Percentiles rank a stretch among this genome's conserved stretches.
phyloP scores from a whole-genome alignment of 2,113 vertebrate species.

The Chinchilla lanigera region DNA sequence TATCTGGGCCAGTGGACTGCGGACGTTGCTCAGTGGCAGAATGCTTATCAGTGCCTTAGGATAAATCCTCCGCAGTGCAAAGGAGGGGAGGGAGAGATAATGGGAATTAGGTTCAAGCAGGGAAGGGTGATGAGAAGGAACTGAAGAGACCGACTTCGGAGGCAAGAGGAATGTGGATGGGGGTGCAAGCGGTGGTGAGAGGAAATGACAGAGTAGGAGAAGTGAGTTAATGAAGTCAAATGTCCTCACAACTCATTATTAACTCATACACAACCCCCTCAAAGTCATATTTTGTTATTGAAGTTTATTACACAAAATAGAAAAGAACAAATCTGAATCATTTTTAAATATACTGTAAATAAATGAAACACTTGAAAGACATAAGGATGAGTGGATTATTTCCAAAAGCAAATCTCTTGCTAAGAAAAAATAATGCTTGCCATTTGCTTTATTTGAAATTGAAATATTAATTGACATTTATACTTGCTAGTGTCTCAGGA shows the following conservation, averaged over 20 bases:
- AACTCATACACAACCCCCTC: neutral
- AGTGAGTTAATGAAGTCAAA: neutral
- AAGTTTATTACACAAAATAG: conserved; percentile 10
- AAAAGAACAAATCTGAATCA: neutral
- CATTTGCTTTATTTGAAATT: conserved; percentile 17
- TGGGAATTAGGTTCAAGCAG: neutral
- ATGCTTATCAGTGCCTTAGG: neutral
- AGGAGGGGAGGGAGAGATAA: neutral
- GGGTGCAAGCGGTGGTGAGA: neutral
- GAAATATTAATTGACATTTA: conserved; percentile 26
- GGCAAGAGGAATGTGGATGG: neutral
- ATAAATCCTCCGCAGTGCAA: neutral
- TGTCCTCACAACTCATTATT: neutral
- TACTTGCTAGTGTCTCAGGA: neutral
- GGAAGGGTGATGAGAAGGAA: neutral
- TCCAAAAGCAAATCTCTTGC: conserved; percentile 20
- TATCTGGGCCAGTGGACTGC: neutral
- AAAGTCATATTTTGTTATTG: conserved; percentile 27
- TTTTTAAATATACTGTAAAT: neutral
- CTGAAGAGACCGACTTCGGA: neutral
- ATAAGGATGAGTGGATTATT: neutral
- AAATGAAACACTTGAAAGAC: neutral
- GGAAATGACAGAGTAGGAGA: neutral
- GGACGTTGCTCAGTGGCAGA: neutral
- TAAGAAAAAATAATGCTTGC: conserved; percentile 13